These are phyloP conservation scores for Odocoileus virginianus DNA, from an alignment of 2,113 vertebrate genomes.

Conservation along the genomic window DNA sequence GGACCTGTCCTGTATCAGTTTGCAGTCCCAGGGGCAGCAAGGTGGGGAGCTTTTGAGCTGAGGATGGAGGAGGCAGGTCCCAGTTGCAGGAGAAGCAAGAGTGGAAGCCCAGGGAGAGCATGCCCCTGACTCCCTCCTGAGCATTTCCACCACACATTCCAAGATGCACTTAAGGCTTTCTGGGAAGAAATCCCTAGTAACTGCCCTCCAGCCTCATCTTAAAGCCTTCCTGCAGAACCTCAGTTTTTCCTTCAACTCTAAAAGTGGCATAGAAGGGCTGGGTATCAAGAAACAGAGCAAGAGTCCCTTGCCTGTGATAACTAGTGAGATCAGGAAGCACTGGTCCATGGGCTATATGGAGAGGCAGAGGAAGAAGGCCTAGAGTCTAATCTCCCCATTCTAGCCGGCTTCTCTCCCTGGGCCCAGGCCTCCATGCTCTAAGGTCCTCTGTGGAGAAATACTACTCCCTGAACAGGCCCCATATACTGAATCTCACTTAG, in stretches of 20 bases:
- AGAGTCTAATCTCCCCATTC: no score
- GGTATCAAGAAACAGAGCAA: background rate
- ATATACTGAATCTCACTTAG: background rate
- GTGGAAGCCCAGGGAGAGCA: background rate
- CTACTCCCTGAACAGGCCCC: background rate
- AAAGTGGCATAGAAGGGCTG: background rate
- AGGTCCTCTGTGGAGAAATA: background rate
- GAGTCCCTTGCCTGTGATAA: background rate
- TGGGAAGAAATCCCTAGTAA: background rate
- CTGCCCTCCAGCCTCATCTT: background rate
- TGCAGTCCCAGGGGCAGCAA: background rate
- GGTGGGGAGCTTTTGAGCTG: background rate
- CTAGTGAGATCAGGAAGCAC: background rate
- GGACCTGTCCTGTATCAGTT: background rate
- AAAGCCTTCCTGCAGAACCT: background rate
- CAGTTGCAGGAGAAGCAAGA: background rate
- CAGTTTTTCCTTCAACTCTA: background rate
- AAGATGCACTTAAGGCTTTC: background rate
- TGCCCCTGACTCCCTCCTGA: background rate
- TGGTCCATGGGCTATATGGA: background rate
- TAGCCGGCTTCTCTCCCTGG: background rate
- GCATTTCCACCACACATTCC: background rate
- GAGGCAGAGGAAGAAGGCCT: background rate
- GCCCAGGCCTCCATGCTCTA: background rate
- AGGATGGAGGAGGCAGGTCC: background rate